These are phyloP conservation scores for Delichon dasypus DNA, from an alignment of 2,797 vertebrate species.

Conservation along the genomic window DNA sequence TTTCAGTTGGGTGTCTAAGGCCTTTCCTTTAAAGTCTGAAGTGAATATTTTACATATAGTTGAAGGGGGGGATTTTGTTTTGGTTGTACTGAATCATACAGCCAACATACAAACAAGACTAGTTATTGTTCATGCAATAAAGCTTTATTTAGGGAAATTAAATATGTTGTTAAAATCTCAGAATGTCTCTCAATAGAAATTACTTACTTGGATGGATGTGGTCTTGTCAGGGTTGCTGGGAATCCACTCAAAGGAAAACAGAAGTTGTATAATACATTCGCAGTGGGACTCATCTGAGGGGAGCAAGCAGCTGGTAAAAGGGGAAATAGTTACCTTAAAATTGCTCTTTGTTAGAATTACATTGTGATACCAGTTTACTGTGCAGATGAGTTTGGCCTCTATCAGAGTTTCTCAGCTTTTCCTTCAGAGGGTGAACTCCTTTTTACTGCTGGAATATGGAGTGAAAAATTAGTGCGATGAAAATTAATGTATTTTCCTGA, in stretches of 20 bases:
- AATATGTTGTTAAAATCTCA: background rate
- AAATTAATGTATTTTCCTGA: background rate
- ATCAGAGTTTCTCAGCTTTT: background rate
- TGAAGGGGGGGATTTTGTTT: constrained; percentile 27
- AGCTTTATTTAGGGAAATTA: constrained; percentile 42
- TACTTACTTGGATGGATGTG: background rate
- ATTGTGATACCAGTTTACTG: background rate
- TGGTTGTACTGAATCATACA: background rate
- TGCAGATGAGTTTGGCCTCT: background rate
- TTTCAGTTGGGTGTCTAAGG: constrained; percentile 14
- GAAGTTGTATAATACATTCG: background rate
- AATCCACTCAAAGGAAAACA: background rate
- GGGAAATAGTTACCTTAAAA: background rate
- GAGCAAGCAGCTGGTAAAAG: background rate
- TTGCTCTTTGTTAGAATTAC: background rate
- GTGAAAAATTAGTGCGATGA: background rate
- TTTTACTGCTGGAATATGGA: background rate
- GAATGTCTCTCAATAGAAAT: background rate
- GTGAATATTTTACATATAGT: constrained; percentile 18
- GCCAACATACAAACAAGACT: background rate
- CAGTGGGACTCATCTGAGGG: background rate
- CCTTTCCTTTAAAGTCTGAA: constrained; percentile 27
- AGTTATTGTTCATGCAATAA: constrained; percentile 24
- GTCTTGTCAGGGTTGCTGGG: background rate
- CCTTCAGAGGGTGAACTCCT: background rate